Evolutionary conservation across 2,797 vertebrate species (phyloP).

Genomic region (Anguilla anguilla): DNA sequence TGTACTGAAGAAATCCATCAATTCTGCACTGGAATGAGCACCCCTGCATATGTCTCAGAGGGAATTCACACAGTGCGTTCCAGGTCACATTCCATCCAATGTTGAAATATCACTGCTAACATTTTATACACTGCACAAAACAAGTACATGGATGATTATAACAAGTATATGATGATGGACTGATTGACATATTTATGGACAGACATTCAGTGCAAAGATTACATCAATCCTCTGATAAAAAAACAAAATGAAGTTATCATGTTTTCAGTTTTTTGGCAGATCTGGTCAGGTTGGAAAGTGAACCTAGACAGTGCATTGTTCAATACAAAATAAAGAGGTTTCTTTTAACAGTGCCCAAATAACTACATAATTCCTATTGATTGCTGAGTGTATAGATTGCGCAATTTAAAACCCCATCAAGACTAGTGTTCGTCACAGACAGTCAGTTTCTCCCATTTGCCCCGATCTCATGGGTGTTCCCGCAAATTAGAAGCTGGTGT

Average conservation of each 20-base stretch:
- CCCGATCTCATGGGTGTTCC: slow-evolving; percentile 15
- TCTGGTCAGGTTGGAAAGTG: neutral
- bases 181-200: neutral
- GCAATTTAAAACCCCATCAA: slow-evolving; percentile 13
- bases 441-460: neutral
- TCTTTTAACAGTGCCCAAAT: neutral
- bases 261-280: neutral
- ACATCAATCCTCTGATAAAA: neutral
- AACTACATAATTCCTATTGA: slow-evolving; percentile 8
- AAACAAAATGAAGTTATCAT: neutral
- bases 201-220: neutral
- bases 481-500: slow-evolving; percentile 13
- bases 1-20: slow-evolving; percentile 48
- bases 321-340: neutral
- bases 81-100: slow-evolving; percentile 15
- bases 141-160: neutral
- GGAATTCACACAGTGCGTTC: neutral
- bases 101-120: neutral
- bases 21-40: slow-evolving; percentile 2
- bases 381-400: neutral
- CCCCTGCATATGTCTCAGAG: neutral
- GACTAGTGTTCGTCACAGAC: slow-evolving; percentile 2
- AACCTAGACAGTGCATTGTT: neutral
- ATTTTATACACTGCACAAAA: neutral
- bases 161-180: no score